These are phyloP conservation scores for Callinectes sapidus DNA, from an alignment of 2,888 invertebrate genomes.

Conservation along the genomic window DNA sequence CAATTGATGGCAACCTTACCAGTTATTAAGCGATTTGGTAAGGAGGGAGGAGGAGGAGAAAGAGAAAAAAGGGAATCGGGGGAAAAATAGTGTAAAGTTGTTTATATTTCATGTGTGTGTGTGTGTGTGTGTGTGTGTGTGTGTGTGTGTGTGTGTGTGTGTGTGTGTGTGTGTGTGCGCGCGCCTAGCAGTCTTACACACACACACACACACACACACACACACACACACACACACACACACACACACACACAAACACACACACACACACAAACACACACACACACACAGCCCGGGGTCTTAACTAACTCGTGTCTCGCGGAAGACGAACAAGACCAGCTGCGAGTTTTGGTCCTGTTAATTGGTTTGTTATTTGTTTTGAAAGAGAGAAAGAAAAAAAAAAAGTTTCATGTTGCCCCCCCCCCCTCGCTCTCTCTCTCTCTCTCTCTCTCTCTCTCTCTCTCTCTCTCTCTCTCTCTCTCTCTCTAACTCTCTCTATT, in stretches of 20 bases:
- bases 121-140: not conserved
- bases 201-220: no score
- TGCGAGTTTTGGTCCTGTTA: not conserved
- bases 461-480: constrained; percentile 36
- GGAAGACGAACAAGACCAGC: not conserved
- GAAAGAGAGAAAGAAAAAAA: not conserved
- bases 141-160: no score
- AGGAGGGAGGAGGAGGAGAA: not conserved
- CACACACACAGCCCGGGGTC: not conserved
- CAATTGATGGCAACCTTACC: no score
- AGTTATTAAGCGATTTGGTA: no score
- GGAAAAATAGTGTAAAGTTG: no score
- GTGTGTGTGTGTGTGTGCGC: no score
- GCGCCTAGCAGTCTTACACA: no score
- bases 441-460: constrained; percentile 32
- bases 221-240: no score
- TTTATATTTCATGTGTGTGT: not conserved
- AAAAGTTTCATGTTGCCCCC: not conserved
- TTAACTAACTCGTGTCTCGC: not conserved
- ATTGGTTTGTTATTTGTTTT: constrained; percentile 11
- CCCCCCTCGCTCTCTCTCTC: not conserved
- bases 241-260: not conserved
- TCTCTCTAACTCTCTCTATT: constrained; percentile 9
- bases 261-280: not conserved
- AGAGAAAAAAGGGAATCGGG: not conserved